These are phyloP conservation scores for Eupithecia inturbata DNA, from an alignment of 2,888 invertebrate genomes.

Conservation along the genomic window DNA sequence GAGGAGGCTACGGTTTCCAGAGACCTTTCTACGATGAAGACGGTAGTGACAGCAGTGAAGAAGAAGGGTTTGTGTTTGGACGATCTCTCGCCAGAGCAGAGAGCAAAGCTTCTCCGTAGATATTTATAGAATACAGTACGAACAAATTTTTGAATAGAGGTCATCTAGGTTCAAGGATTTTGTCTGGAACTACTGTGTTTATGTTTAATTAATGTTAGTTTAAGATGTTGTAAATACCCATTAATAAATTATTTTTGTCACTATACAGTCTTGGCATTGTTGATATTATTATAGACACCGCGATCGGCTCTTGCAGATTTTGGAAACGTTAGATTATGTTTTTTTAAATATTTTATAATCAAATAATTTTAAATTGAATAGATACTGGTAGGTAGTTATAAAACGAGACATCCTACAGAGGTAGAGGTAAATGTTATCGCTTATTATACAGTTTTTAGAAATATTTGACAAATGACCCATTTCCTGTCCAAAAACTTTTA, in stretches of 20 bases:
- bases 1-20: slow-evolving; percentile 61
- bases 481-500: slow-evolving; percentile 55
- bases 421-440: slow-evolving; percentile 27
- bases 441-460: slow-evolving; percentile 3
- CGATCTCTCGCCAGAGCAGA: slow-evolving; percentile 47
- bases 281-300: not conserved
- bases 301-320: not conserved
- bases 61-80: slow-evolving; percentile 51
- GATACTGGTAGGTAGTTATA: slow-evolving; percentile 12
- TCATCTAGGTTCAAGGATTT: not conserved
- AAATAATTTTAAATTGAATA: not conserved
- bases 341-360: not conserved
- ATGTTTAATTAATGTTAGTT: not conserved
- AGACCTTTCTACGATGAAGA: slow-evolving; percentile 57
- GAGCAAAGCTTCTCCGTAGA: slow-evolving; percentile 35
- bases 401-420: slow-evolving; percentile 24
- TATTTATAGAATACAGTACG: not conserved
- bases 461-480: slow-evolving; percentile 41
- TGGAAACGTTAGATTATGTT: not conserved
- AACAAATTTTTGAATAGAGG: not conserved
- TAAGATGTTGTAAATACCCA: not conserved
- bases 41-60: slow-evolving; percentile 49
- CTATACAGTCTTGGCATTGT: not conserved
- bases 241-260: slow-evolving; percentile 11
- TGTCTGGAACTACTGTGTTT: slow-evolving; percentile 9